Conservation (phyloP, 2,888 invertebrate genomes). For the Drosophila crucigera region DNA sequence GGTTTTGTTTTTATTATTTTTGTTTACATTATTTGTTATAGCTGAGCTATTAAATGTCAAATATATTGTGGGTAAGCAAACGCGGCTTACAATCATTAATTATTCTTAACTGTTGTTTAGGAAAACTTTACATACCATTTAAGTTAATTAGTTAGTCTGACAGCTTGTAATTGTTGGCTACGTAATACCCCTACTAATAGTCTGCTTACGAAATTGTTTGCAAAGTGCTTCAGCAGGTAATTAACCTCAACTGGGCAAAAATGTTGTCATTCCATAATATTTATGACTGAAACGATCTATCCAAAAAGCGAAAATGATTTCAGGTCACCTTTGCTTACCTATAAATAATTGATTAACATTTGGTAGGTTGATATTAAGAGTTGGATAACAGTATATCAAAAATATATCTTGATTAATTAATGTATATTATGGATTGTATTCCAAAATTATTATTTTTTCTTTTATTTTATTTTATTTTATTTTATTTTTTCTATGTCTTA, state of each 20-base stretch:
- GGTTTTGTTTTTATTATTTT: background rate
- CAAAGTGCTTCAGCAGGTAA: background rate
- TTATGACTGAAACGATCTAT: background rate
- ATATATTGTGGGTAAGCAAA: background rate
- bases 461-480: background rate
- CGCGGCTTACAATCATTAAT: background rate
- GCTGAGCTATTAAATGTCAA: background rate
- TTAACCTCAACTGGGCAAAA: background rate
- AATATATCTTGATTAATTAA: background rate
- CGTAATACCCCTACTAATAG: background rate
- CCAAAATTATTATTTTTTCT: background rate
- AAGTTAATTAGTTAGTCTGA: background rate
- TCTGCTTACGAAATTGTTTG: background rate
- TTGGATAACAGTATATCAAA: background rate
- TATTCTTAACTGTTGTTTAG: background rate
- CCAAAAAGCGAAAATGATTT: background rate
- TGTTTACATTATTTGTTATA: background rate
- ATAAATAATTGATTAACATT: background rate
- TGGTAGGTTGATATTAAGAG: background rate
- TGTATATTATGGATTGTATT: background rate
- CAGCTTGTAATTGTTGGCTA: background rate
- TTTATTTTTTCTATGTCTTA: background rate
- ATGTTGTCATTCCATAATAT: background rate
- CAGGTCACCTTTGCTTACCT: background rate
- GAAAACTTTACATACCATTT: background rate